Conservation (phyloP, 2,797 vertebrate genomes). For the Karalla daura region DNA sequence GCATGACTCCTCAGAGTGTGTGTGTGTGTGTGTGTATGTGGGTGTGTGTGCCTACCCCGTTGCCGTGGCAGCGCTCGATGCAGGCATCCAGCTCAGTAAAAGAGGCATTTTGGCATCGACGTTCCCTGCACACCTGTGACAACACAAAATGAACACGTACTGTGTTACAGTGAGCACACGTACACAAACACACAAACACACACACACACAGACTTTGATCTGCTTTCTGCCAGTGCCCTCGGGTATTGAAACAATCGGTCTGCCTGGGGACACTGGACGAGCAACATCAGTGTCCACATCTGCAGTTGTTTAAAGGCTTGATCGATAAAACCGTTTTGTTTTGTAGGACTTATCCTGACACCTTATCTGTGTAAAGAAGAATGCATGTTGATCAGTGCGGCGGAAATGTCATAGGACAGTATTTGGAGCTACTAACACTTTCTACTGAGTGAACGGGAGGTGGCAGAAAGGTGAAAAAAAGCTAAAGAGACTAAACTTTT, state of each 20-base stretch:
- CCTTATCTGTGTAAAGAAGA: too few relatives aligned
- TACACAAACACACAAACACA: not conserved
- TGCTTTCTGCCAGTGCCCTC: constrained; percentile 24
- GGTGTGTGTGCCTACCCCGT: constrained; percentile 83
- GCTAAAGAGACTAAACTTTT: too few relatives aligned
- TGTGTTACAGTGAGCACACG: constrained; percentile 10
- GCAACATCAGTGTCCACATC: constrained; percentile 14
- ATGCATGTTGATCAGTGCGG: too few relatives aligned
- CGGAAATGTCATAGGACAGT: too few relatives aligned
- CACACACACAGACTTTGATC: constrained; percentile 21
- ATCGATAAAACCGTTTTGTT: too few relatives aligned
- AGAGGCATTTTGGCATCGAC: constrained; percentile 90
- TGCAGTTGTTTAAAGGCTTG: too few relatives aligned
- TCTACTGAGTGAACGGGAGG: too few relatives aligned
- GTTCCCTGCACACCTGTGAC: constrained; percentile 91
- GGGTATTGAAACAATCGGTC: constrained; percentile 32
- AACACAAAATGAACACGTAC: constrained; percentile 59
- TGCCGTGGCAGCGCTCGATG: constrained; percentile 85
- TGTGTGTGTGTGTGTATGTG: constrained; percentile 27
- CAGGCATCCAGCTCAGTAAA: constrained; percentile 89
- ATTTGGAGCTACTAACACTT: too few relatives aligned
- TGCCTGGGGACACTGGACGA: constrained; percentile 17
- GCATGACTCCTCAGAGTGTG: constrained; percentile 20
- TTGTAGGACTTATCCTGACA: too few relatives aligned
- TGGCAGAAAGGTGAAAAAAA: too few relatives aligned